phyloP scores from a whole-genome alignment of 2,113 vertebrate genomes.

The Ramphastos sulfuratus region DNA sequence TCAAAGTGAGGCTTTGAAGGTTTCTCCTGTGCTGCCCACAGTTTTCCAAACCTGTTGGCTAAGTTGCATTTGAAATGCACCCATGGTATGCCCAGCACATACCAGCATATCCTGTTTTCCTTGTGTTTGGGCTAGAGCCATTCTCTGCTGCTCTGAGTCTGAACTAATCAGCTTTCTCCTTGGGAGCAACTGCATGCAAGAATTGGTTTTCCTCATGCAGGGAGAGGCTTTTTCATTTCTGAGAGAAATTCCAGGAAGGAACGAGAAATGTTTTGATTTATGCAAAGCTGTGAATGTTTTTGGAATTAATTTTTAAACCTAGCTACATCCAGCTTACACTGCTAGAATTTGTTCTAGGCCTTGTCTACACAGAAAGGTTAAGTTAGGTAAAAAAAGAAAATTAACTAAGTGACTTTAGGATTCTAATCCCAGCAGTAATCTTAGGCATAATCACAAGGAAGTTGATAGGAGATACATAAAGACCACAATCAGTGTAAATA shows the following conservation, averaged over 20 bases:
- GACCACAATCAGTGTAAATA: background rate
- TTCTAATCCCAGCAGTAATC: background rate
- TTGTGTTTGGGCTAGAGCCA: background rate
- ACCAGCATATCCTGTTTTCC: background rate
- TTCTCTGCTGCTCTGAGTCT: background rate
- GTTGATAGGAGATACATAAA: background rate
- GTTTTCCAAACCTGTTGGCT: background rate
- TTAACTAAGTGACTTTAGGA: background rate
- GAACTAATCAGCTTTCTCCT: constrained; percentile 30
- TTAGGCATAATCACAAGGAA: background rate
- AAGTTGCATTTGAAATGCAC: background rate
- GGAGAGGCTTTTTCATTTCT: constrained; percentile 24
- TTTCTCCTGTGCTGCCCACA: background rate
- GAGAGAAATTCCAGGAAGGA: constrained; percentile 29
- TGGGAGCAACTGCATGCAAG: constrained; percentile 26
- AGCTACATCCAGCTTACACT: background rate
- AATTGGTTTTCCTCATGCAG: constrained; percentile 47
- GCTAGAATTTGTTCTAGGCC: background rate
- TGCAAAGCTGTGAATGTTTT: constrained; percentile 47
- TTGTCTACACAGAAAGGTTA: background rate
- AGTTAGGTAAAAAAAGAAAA: background rate
- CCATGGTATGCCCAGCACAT: background rate
- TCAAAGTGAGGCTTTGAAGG: background rate
- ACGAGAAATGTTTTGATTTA: constrained; percentile 44
- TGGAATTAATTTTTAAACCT: constrained; percentile 53